Evolutionary conservation across 1,140 invertebrate species (phyloP), one percentile per base, ranked within the genome.

Genomic region (Scaptomyza hsui): DNA sequence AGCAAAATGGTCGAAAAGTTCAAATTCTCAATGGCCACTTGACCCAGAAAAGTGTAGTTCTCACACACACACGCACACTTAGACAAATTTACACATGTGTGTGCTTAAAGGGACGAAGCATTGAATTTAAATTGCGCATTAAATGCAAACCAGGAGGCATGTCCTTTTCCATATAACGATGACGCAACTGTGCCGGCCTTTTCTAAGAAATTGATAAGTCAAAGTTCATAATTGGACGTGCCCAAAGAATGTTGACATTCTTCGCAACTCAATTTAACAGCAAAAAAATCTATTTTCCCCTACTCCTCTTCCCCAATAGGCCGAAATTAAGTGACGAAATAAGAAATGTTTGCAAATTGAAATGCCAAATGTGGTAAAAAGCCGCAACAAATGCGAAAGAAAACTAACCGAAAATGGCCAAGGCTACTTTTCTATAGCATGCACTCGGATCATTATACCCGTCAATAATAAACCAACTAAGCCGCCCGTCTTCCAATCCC

Each of bases 111-210:
- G 42, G 47, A 44, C 60, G 19, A 81, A 48, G 81, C 81, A 85
- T 85, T 85, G 81, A 85, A 85, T 85, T 85, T 86, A 85, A 85
- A 85, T 85, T 85, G 81, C 73, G 77, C 82, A 85, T 86, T 86
- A 85, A 85, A 75, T 77, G 53, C 49, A 61, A 55, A 29, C 73
- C 77, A 74, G 61, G 37, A 52, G 18, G 67, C 52, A 81, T 74
- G 49, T 59, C 42, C 55, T 72, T 70, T 49, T 29, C 26, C 61
- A 47, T 44, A 44, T 62, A 47, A 39, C 12, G 32, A 49, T 51
- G 51, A 57, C 52, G 44, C 37, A 59, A 52, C 62, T 60, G 67
- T 76, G 62, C 52, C 32, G 55, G 45, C 21, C 52, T 19, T 71
- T 83, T 53, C 69, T 57, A 72, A 74, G 70, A 81, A 81, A 85